Evolutionary conservation across 1,140 invertebrate genomes (phyloP), one percentile per base, ranked within the genome.

Genomic region (Episyrphus balteatus): DNA sequence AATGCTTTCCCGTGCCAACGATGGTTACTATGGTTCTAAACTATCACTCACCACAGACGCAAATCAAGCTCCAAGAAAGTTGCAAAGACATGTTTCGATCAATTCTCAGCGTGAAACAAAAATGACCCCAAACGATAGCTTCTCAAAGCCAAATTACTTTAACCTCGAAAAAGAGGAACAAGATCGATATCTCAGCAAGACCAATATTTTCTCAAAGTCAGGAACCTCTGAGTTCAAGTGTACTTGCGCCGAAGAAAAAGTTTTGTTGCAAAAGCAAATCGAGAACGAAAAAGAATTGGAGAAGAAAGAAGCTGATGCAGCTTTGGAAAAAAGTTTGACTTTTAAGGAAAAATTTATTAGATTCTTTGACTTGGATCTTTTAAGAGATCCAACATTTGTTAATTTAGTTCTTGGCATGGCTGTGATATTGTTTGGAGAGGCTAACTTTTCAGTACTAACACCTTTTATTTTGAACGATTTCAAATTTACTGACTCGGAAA

Each of bases 361-460:
- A 13, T 78, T 81, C 48, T 82, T 83, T 52, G 81, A 83, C 55
- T 63, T 84, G 30, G 76, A 80, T 56, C 61, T 84, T 14, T 54
- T 83, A 31, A 71, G 73, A 51, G 81, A 84, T 59, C 72, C 74
- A 7, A 74, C 77, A 11, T 84, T 79, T 48, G 72, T 82, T 6
- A 83, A 80, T 56, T 68, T 83, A 30, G 77, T 80, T 64, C 52
- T 82, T 21, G 81, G 82, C 26, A 75, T 83, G 56, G 80, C 77
- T 19, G 63, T 83, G 19, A 79, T 80, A 21, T 75, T 77, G 57
- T 81, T 82, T 46, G 76, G 75, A 30, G 82, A 84, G 62, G 63
- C 83, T 33, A 83, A 82, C 56, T 83, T 84, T 62, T 78, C 80
- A 0, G 66, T 83, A 9, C 61, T 83, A 21, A 80, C 78, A 0